Base-by-base conservation (phyloP, 2,888 invertebrate species). In the Melanchra persicariae region DNA sequence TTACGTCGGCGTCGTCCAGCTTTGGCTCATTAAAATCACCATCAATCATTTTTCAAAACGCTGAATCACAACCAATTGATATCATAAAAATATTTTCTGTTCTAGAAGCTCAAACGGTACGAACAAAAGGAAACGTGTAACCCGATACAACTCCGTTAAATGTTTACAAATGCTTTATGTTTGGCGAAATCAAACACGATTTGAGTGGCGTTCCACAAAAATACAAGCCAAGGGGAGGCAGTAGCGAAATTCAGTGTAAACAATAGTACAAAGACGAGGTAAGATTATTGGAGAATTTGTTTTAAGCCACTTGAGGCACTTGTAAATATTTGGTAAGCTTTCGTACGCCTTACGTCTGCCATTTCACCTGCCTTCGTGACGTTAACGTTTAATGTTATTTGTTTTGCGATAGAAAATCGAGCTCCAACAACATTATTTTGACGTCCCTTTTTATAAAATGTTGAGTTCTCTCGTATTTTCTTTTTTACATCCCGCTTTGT, bases 201-300 rank as follows among this genome's bases (percentile, higher is more conserved):
- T 91, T 91, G 93, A 94, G 93, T 94, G 93, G 93, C 90, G 92
- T 90, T 92, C 91, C 92, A 92, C 92, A 93, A 94, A 95, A 94
- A 94, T 92, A 93, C 87, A 89, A 90, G 87, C 74, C 76, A 79
- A 89, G 85, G 89, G 90, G 88, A 90, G 90, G 90, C 88, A 91
- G 92, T 92, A 93, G 93, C 93, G 84, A 93, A 93, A 94, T 94
- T 93, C 91, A 90, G 88, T 89, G 92, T 91, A 95, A 95, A 94
- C 93, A 95, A 90, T 92, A 89, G 91, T 88, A 92, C 91, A 91
- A 93, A 93, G 92, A 91, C 91, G 89, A 90, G 91, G 90, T 91
- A 91, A 93, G 93, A 95, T 94, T 94, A 95, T 93, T 91, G 92
- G 91, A 92, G 94, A 95, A 95, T 96, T 96, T 95, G 95, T 95